Conservation (phyloP, 2,888 invertebrate species). For the Heliconius ismenius region DNA sequence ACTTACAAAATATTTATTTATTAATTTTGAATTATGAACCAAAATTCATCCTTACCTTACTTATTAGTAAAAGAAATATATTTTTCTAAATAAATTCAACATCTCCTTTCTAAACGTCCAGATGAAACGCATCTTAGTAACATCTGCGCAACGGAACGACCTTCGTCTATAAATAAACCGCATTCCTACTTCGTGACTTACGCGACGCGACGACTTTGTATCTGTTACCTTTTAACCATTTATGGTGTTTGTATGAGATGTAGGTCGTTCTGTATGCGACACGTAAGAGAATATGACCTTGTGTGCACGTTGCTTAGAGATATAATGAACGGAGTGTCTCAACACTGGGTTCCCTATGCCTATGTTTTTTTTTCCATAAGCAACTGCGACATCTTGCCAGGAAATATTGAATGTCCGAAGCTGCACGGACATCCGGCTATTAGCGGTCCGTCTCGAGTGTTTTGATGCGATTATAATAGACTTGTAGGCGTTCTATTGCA, state of each 20-base stretch:
- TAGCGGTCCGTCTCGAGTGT: slow-evolving; percentile 14
- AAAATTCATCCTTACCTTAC: too few species aligned
- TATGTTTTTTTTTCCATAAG: neutral
- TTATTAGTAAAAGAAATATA: neutral
- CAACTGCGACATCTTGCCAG: slow-evolving; percentile 23
- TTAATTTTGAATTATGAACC: too few species aligned
- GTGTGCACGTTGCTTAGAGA: slow-evolving; percentile 20
- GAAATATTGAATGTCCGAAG: slow-evolving; percentile 26
- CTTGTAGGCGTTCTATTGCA: slow-evolving; percentile 1
- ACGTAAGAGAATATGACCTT: slow-evolving; percentile 38
- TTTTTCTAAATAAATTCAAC: neutral
- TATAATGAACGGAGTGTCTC: neutral
- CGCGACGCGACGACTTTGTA: slow-evolving; percentile 42
- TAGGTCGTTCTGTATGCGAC: slow-evolving; percentile 43
- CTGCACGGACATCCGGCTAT: slow-evolving; percentile 22
- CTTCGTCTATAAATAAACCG: slow-evolving; percentile 70
- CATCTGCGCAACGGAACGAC: slow-evolving; percentile 50
- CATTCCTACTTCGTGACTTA: slow-evolving; percentile 62
- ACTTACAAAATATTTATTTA: neutral
- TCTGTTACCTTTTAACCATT: slow-evolving; percentile 44
- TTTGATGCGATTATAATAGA: slow-evolving; percentile 21
- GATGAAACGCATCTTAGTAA: slow-evolving; percentile 26
- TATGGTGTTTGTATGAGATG: slow-evolving; percentile 44
- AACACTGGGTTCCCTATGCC: too few species aligned
- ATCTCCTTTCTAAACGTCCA: neutral